Evolutionary conservation across 2,797 vertebrate genomes (phyloP).

Genomic region (Anguilla anguilla): DNA sequence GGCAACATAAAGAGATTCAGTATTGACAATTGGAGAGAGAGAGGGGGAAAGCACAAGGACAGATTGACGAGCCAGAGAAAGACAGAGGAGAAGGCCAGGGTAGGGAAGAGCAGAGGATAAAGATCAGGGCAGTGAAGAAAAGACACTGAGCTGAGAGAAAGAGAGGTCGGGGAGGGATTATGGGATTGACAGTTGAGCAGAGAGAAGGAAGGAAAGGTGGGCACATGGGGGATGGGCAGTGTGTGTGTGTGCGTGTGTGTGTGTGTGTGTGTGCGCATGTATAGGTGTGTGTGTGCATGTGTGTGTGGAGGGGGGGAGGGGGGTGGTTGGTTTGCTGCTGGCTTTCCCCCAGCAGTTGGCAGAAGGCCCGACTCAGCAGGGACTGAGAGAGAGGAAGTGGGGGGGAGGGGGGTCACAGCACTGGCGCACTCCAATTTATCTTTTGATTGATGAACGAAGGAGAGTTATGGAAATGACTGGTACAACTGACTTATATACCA

Average conservation of each 20-base stretch:
- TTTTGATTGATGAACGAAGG: conserved; percentile 56
- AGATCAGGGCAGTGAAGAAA: conserved; percentile 17
- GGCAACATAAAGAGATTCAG: background rate
- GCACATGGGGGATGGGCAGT: background rate
- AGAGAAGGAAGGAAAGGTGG: background rate
- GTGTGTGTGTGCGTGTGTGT: background rate
- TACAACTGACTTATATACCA: conserved; percentile 28
- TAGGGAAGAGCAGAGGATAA: background rate
- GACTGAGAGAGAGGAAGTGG: conserved; percentile 3
- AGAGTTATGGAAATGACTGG: conserved; percentile 48
- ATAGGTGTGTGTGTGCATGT: background rate
- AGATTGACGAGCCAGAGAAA: conserved; percentile 11
- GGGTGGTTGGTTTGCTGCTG: conserved; percentile 11
- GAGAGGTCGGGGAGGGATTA: conserved; percentile 26
- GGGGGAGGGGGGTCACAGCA: conserved; percentile 12
- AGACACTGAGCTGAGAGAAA: background rate
- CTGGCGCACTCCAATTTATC: conserved; percentile 55
- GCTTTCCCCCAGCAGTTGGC: conserved; percentile 29
- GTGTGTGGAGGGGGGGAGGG: conserved; percentile 14
- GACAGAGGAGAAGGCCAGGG: background rate
- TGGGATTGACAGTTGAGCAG: conserved; percentile 17
- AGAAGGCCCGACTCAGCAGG: conserved; percentile 17
- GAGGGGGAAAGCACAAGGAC: background rate
- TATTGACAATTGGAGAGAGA: background rate
- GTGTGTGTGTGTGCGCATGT: background rate